phyloP scores from a whole-genome alignment of 2,113 vertebrate species.

The Pseudolaguvia tuberculata region DNA sequence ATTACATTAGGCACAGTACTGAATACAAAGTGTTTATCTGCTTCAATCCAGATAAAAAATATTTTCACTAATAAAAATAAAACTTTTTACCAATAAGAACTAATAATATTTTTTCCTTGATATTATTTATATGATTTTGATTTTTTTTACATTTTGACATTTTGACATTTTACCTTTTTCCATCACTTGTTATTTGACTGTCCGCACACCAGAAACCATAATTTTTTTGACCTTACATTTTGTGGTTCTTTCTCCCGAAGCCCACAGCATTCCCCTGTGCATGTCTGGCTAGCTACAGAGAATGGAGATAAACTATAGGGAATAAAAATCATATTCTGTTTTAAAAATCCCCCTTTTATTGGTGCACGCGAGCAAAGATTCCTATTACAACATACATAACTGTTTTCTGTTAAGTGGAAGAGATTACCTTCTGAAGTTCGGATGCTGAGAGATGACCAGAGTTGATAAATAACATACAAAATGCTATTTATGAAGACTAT shows the following conservation, averaged over 20 bases:
- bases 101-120: too few species aligned
- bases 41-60: constrained; percentile 35
- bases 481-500: constrained; percentile 17
- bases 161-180: constrained; percentile 9
- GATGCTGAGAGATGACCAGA: constrained; percentile 33
- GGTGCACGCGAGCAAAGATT: neutral
- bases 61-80: too few species aligned
- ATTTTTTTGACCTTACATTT: constrained; percentile 3
- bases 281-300: neutral
- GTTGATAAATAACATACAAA: neutral
- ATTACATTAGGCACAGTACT: constrained; percentile 41
- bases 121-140: too few species aligned
- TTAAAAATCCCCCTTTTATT: neutral
- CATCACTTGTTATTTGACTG: constrained; percentile 10
- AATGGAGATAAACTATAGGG: neutral
- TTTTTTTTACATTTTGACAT: too few species aligned
- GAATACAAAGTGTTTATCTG: constrained; percentile 31
- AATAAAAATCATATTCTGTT: neutral
- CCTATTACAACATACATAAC: neutral
- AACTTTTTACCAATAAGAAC: too few species aligned
- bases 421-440: constrained; percentile 29
- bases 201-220: neutral
- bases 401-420: neutral
- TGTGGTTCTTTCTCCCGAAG: constrained; percentile 14
- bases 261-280: neutral